These are phyloP conservation scores for Antechinus flavipes DNA, from an alignment of 2,113 vertebrate genomes.

Conservation along the genomic window DNA sequence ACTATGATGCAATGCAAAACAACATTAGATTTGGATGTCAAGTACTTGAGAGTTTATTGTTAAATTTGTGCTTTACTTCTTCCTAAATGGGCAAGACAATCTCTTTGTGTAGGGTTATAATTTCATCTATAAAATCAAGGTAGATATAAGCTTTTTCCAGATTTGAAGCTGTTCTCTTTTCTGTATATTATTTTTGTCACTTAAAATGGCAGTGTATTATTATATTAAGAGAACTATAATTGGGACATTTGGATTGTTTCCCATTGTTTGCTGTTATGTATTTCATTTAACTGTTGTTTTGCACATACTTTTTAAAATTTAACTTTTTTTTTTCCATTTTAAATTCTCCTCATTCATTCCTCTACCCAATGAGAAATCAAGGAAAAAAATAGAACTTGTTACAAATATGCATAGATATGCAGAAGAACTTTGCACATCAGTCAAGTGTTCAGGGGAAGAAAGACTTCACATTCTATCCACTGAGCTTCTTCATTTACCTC, in stretches of 20 bases:
- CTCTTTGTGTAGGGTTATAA: background rate
- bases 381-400: background rate
- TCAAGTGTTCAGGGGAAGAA: background rate
- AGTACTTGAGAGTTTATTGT: background rate
- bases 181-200: background rate
- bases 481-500: background rate
- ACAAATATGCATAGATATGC: background rate
- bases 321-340: background rate
- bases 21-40: background rate
- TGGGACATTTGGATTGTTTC: background rate
- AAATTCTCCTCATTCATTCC: background rate
- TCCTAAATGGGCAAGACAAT: background rate
- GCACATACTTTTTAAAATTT: background rate
- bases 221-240: background rate
- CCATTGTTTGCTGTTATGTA: background rate
- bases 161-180: background rate
- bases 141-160: background rate
- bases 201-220: background rate
- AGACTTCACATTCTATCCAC: background rate
- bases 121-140: background rate
- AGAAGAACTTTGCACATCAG: background rate
- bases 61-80: background rate
- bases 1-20: background rate
- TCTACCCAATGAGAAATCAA: background rate
- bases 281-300: background rate